Evolutionary conservation across 2,797 vertebrate species (phyloP).

Genomic region (Allobates femoralis): DNA sequence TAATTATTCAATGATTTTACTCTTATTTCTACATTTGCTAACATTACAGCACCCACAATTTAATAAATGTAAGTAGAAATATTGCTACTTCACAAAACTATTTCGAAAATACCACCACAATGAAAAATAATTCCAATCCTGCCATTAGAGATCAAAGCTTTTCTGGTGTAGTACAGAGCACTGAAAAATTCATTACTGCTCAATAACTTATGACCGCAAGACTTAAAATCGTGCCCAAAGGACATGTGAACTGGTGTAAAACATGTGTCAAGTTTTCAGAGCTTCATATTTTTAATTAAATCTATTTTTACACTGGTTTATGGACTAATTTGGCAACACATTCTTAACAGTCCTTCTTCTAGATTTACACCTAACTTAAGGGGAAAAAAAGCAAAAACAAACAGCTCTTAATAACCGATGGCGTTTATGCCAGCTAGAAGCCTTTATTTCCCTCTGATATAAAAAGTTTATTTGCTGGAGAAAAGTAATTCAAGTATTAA

Average conservation of each 20-base stretch:
- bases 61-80: constrained; percentile 15
- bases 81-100: constrained; percentile 4
- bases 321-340: constrained; percentile 48
- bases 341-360: constrained; percentile 64
- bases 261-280: constrained; percentile 64
- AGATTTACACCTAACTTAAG: constrained; percentile 59
- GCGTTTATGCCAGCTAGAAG: constrained; percentile 56
- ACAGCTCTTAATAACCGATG: constrained; percentile 62
- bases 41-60: not conserved
- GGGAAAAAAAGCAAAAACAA: constrained; percentile 65
- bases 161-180: constrained; percentile 62
- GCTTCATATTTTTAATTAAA: constrained; percentile 68
- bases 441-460: constrained; percentile 64
- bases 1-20: not conserved
- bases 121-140: constrained; percentile 54
- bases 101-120: constrained; percentile 50
- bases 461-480: constrained; percentile 66
- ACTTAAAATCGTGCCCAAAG: constrained; percentile 66
- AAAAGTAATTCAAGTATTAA: constrained; percentile 64
- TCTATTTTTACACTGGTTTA: constrained; percentile 62
- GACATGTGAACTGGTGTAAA: constrained; percentile 64
- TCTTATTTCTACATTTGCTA: not conserved
- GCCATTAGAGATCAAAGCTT: constrained; percentile 51
- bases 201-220: constrained; percentile 56
- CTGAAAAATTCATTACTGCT: constrained; percentile 63